Evolutionary conservation across 2,888 invertebrate species (phyloP).

Genomic region (Ophion costatus): DNA sequence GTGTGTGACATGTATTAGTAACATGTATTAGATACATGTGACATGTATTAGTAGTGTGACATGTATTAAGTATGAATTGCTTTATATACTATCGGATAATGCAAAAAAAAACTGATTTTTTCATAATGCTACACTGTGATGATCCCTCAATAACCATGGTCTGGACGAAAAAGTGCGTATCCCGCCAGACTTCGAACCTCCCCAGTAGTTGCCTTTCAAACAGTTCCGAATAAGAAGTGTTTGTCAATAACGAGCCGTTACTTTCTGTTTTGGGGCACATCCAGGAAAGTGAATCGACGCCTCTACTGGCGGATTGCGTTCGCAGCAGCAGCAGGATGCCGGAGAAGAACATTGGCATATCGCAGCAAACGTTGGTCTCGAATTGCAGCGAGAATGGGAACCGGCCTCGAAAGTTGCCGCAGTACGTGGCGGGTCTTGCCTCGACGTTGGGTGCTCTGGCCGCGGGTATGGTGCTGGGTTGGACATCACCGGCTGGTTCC

Average conservation of each 20-base stretch:
- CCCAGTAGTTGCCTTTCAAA: too few species aligned
- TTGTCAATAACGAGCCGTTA: background rate
- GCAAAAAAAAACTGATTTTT: too few species aligned
- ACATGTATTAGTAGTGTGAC: too few species aligned
- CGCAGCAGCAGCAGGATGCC: slow-evolving; percentile 83
- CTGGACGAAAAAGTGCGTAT: too few species aligned
- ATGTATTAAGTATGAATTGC: too few species aligned
- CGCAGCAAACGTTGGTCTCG: slow-evolving; percentile 85
- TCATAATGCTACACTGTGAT: too few species aligned
- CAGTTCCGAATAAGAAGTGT: background rate
- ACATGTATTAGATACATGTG: too few species aligned
- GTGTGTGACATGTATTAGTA: too few species aligned
- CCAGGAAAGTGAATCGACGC: slow-evolving; percentile 83
- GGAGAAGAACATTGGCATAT: slow-evolving; percentile 86
- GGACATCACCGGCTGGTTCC: slow-evolving; percentile 90
- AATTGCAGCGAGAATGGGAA: slow-evolving; percentile 66
- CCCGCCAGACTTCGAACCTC: too few species aligned
- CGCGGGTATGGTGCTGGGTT: slow-evolving; percentile 90
- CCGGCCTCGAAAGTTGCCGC: slow-evolving; percentile 85
- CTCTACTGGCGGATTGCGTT: slow-evolving; percentile 75
- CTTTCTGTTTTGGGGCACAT: background rate
- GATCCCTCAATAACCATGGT: too few species aligned
- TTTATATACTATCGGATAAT: too few species aligned
- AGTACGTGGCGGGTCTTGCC: slow-evolving; percentile 88
- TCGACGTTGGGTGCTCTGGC: slow-evolving; percentile 92